Percentiles rank a stretch among this genome's conserved stretches.
phyloP scores from a whole-genome alignment of 2,888 invertebrate genomes.

The Blastobasis adustella region DNA sequence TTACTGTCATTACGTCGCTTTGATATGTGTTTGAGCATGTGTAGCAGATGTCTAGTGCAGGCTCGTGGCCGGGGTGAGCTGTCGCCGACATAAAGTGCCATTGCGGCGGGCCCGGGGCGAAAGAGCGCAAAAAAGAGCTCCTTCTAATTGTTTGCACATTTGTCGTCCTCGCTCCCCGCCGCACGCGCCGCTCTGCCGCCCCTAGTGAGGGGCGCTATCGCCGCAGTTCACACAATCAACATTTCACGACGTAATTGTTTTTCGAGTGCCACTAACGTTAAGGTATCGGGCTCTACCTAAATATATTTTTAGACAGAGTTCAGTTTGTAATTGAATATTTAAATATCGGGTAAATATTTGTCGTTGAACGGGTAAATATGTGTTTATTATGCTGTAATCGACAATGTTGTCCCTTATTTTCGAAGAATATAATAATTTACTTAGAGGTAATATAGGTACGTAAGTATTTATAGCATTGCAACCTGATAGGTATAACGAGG shows the following conservation, averaged over 20 bases:
- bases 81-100: slow-evolving; percentile 59
- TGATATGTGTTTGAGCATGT: slow-evolving; percentile 38
- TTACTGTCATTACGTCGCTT: slow-evolving; percentile 35
- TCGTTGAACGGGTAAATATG: too few relatives aligned
- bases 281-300: too few relatives aligned
- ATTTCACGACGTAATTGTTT: slow-evolving; percentile 5
- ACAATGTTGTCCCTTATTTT: too few relatives aligned
- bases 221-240: slow-evolving; percentile 2
- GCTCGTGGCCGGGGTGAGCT: slow-evolving; percentile 49
- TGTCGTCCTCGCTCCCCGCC: slow-evolving; percentile 35
- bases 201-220: slow-evolving; percentile 16
- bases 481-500: too few relatives aligned
- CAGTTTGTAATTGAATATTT: too few relatives aligned
- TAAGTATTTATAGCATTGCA: too few relatives aligned
- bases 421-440: too few relatives aligned
- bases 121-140: slow-evolving; percentile 53
- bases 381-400: too few relatives aligned
- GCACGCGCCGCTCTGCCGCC: slow-evolving; percentile 24
- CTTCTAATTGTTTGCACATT: slow-evolving; percentile 72
- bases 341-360: too few relatives aligned
- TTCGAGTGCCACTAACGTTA: neutral
- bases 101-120: slow-evolving; percentile 41
- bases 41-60: slow-evolving; percentile 60
- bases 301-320: too few relatives aligned
- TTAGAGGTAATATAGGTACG: too few relatives aligned